phyloP scores from a whole-genome alignment of 2,888 invertebrate genomes.

The Drosophila macrospina region DNA sequence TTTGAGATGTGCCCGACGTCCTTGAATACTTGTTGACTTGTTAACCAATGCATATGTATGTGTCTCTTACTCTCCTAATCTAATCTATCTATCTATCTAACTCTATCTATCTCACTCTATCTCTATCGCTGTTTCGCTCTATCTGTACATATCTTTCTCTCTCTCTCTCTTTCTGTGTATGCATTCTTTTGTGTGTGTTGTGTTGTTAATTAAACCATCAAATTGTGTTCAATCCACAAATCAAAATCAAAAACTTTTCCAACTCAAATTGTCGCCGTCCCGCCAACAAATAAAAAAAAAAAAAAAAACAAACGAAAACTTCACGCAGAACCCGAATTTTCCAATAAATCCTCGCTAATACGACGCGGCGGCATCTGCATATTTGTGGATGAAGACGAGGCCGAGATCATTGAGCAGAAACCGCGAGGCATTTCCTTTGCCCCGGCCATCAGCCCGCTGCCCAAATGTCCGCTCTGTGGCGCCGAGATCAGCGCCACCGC shows the following conservation, averaged over 20 bases:
- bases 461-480: conserved; percentile 82
- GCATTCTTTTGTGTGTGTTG: conserved; percentile 54
- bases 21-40: conserved; percentile 9
- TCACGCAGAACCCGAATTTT: conserved; percentile 76
- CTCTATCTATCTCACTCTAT: conserved; percentile 24
- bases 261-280: conserved; percentile 50
- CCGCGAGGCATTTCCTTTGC: conserved; percentile 78
- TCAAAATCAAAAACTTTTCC: conserved; percentile 34
- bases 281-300: conserved; percentile 24
- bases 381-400: conserved; percentile 85
- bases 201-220: conserved; percentile 66
- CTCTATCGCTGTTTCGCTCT: conserved; percentile 14
- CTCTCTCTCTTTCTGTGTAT: conserved; percentile 46
- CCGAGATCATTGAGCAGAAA: conserved; percentile 83
- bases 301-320: conserved; percentile 31
- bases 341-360: conserved; percentile 84
- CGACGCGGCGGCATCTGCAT: conserved; percentile 85
- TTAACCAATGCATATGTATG: conserved; percentile 29
- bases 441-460: conserved; percentile 65
- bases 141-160: conserved; percentile 26
- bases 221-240: conserved; percentile 66
- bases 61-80: conserved; percentile 43
- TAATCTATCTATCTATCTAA: conserved; percentile 39
- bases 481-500: conserved; percentile 59
- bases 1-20: conserved; percentile 23